These are phyloP conservation scores for Drosophila borborema DNA, from an alignment of 2,888 invertebrate species.

Conservation along the genomic window DNA sequence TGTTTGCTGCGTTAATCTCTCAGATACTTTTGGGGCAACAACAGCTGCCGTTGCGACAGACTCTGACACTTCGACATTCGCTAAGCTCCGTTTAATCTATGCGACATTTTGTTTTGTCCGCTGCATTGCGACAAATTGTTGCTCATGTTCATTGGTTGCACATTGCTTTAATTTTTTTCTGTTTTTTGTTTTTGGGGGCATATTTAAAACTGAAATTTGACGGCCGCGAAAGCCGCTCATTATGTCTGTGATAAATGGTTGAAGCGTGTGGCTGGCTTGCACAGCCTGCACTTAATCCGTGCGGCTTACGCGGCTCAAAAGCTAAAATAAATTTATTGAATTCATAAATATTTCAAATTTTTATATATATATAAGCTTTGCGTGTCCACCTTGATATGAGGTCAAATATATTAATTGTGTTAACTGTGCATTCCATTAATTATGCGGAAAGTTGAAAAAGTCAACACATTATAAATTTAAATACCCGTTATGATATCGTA, in stretches of 20 bases:
- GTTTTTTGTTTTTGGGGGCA: background rate
- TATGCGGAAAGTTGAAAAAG: slow-evolving; percentile 38
- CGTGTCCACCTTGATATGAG: slow-evolving; percentile 15
- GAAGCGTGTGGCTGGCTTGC: slow-evolving; percentile 45
- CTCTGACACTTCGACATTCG: slow-evolving; percentile 38
- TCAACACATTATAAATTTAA: slow-evolving; percentile 21
- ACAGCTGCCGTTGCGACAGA: slow-evolving; percentile 49
- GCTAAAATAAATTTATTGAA: slow-evolving; percentile 9
- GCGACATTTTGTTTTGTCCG: slow-evolving; percentile 61
- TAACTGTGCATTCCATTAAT: slow-evolving; percentile 42
- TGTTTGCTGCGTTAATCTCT: slow-evolving; percentile 41
- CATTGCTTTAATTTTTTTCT: background rate
- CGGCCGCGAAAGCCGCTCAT: slow-evolving; percentile 49
- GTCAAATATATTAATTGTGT: slow-evolving; percentile 19
- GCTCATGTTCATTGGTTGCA: slow-evolving; percentile 21
- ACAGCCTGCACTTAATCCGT: slow-evolving; percentile 52
- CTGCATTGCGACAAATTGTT: slow-evolving; percentile 64
- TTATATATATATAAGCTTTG: background rate
- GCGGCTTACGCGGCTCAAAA: slow-evolving; percentile 14
- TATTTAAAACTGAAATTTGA: slow-evolving; percentile 36
- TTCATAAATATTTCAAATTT: slow-evolving; percentile 11
- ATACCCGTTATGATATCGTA: slow-evolving; percentile 26
- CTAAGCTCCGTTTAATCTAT: slow-evolving; percentile 60
- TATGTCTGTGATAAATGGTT: slow-evolving; percentile 52
- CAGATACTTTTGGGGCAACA: slow-evolving; percentile 43